Conservation (phyloP, 2,888 invertebrate species). For the Ormyrus thymus region DNA sequence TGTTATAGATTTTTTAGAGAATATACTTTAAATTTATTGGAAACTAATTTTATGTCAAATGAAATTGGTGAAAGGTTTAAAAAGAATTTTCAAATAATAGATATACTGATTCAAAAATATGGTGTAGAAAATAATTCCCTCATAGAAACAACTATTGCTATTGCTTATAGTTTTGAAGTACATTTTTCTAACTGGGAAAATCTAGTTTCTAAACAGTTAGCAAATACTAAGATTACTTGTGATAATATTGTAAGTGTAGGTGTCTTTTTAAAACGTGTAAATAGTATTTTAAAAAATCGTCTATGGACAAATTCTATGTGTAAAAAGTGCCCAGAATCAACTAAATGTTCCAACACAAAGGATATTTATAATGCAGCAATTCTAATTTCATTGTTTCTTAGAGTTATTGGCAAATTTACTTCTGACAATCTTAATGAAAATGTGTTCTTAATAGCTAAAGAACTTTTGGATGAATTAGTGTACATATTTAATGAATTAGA, state of each 20-base stretch:
- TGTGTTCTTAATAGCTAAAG: conserved; percentile 47
- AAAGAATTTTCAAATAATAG: conserved; percentile 40
- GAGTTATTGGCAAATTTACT: conserved; percentile 57
- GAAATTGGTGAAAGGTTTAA: conserved; percentile 51
- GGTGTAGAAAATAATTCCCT: conserved; percentile 48
- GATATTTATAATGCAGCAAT: conserved; percentile 59
- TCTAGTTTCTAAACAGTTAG: conserved; percentile 37
- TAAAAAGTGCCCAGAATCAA: conserved; percentile 55
- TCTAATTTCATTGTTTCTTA: conserved; percentile 43
- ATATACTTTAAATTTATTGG: conserved; percentile 55
- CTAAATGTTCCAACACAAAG: conserved; percentile 57
- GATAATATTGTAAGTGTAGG: conserved; percentile 55
- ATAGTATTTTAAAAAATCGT: conserved; percentile 50
- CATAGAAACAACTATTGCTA: conserved; percentile 52
- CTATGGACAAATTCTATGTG: conserved; percentile 55
- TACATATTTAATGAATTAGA: conserved; percentile 58
- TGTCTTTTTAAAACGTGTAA: conserved; percentile 55
- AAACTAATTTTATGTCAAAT: conserved; percentile 56
- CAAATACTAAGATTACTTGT: conserved; percentile 52
- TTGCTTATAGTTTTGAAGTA: conserved; percentile 57
- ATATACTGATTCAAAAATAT: conserved; percentile 47
- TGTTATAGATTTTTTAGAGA: conserved; percentile 58
- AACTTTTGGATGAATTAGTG: conserved; percentile 58
- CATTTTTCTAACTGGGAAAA: conserved; percentile 62
- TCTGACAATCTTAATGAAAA: conserved; percentile 50